Percentiles rank a stretch among this genome's conserved stretches.
phyloP scores from a whole-genome alignment of 2,113 vertebrate genomes.

The Euleptes europaea region DNA sequence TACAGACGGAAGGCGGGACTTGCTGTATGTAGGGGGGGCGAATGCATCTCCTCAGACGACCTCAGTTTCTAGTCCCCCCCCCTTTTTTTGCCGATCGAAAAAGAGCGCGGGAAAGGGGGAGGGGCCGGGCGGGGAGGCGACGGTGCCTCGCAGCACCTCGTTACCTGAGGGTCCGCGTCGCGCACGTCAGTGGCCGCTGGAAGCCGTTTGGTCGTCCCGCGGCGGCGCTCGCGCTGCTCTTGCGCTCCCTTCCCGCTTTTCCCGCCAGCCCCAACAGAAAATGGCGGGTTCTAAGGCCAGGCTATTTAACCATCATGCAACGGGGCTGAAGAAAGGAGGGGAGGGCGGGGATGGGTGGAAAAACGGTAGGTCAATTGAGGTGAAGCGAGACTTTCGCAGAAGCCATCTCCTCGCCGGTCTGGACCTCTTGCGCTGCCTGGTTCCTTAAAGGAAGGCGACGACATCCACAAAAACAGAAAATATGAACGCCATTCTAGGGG shows the following conservation, averaged over 20 bases:
- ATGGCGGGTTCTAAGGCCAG: slow-evolving; percentile 39
- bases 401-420: neutral
- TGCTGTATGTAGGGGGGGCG: neutral
- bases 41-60: slow-evolving; percentile 40
- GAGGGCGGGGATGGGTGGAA: neutral
- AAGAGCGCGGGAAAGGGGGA: neutral
- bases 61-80: neutral
- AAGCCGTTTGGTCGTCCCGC: slow-evolving; percentile 8
- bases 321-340: neutral
- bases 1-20: slow-evolving; percentile 49
- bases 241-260: slow-evolving; percentile 44
- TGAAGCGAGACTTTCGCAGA: neutral
- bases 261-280: slow-evolving; percentile 44
- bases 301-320: slow-evolving; percentile 42
- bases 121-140: fast-evolving
- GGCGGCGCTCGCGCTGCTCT: slow-evolving; percentile 11
- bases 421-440: neutral
- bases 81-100: neutral
- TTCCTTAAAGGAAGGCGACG: no score
- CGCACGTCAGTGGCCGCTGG: slow-evolving; percentile 4
- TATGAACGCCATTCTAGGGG: neutral
- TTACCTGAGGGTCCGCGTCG: slow-evolving; percentile 27
- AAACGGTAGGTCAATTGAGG: slow-evolving; percentile 29
- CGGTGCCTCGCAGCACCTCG: fast-evolving
- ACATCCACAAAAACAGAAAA: neutral